Conservation (phyloP, 2,797 vertebrate species). For the Pseudochirops cupreus region DNA sequence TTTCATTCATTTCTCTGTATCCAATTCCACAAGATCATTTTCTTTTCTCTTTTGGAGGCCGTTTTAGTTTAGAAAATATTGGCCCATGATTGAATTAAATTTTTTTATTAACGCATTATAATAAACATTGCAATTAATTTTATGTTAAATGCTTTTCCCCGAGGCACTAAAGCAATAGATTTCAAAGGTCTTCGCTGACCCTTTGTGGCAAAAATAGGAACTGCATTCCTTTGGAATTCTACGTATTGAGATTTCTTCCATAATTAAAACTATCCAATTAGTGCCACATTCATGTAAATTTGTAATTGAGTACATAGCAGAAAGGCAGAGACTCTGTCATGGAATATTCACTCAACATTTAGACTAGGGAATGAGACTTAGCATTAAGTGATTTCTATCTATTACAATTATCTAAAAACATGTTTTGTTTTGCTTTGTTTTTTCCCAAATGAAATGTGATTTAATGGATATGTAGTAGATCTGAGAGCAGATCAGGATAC, state of each 20-base stretch:
- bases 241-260: not conserved
- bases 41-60: not conserved
- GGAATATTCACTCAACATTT: not conserved
- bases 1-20: slow-evolving; percentile 6
- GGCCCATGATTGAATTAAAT: not conserved
- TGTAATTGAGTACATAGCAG: not conserved
- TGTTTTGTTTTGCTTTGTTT: not conserved
- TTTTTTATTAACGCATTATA: slow-evolving; percentile 24
- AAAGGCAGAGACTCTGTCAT: not conserved
- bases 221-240: slow-evolving; percentile 60
- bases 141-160: slow-evolving; percentile 10
- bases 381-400: not conserved
- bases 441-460: not conserved
- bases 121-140: slow-evolving; percentile 15
- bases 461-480: not conserved
- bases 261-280: not conserved
- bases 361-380: not conserved
- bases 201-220: slow-evolving; percentile 80
- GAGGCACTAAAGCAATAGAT: not conserved
- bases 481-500: not conserved
- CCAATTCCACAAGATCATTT: not conserved
- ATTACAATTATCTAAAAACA: slow-evolving; percentile 6
- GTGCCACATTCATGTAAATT: not conserved
- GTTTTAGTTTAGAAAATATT: slow-evolving; percentile 21
- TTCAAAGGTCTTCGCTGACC: slow-evolving; percentile 79